phyloP scores from a whole-genome alignment of 1,140 invertebrate species.

The Calephelis nemesis region DNA sequence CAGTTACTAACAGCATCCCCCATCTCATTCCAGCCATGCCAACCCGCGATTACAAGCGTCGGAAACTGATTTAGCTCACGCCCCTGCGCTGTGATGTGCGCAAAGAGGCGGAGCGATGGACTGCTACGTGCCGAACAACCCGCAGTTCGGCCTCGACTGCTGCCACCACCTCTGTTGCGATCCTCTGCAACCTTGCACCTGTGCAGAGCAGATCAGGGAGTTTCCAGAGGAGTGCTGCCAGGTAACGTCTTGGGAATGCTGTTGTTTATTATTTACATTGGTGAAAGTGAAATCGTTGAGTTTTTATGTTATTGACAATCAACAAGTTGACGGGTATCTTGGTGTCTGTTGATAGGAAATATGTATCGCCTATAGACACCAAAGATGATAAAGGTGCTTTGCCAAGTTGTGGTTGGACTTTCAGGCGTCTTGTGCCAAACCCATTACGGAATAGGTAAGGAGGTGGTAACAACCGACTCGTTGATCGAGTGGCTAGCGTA shows the following conservation, averaged over 20 bases:
- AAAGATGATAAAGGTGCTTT: too few species aligned
- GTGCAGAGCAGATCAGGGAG: constrained; percentile 49
- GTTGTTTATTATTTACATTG: neutral
- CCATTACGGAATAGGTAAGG: too few species aligned
- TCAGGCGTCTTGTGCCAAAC: too few species aligned
- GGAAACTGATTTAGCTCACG: constrained; percentile 46
- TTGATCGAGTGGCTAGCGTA: too few species aligned
- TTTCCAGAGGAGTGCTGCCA: constrained; percentile 67
- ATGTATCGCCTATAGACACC: too few species aligned
- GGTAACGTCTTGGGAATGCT: constrained; percentile 1
- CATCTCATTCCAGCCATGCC: constrained; percentile 47
- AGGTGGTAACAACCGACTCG: too few species aligned
- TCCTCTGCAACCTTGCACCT: constrained; percentile 62
- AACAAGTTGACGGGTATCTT: too few species aligned
- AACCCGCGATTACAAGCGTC: constrained; percentile 55
- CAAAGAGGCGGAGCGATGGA: constrained; percentile 64
- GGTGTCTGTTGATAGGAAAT: too few species aligned
- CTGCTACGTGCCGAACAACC: constrained; percentile 77
- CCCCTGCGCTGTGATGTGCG: constrained; percentile 45
- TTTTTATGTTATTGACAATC: neutral
- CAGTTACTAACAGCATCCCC: neutral
- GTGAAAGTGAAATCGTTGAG: neutral
- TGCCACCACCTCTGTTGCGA: constrained; percentile 70
- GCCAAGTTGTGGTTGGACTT: too few species aligned
- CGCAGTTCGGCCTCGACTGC: constrained; percentile 73